Base-by-base conservation (phyloP, 1,140 invertebrate species). In the Chelonus insularis region DNA sequence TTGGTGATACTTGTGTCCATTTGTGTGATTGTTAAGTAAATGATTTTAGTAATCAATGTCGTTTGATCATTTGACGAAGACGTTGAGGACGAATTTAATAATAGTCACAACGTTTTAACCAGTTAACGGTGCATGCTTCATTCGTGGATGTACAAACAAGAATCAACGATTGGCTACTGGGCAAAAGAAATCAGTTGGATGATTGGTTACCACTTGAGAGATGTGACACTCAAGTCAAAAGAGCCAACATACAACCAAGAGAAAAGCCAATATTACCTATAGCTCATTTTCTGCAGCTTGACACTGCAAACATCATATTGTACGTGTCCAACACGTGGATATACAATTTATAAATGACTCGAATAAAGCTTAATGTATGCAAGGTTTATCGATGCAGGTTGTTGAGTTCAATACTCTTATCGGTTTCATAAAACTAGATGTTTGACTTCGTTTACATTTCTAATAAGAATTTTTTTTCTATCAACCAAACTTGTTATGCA, bases 1-100 rank as follows among this genome's bases (percentile, higher is more conserved):
- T 18, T 23, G 3, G 47, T 14, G 14, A 50, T 29, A 25, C 2
- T 25, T 18, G 52, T 55, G 32, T 39, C 34, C 52, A 55, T 55
- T 55, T 55, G 52, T 55, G 4, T 8, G 52, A 16, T n/a, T 55
- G 34, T 55, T 8, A 34, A 37, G 8, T 21, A 16, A 55, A 29
- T 52, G 50, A 52, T 52, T 55, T 52, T 18, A 18, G 4, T 9
- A 11, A 18, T 12, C 18, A 18, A 55, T 43, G 41, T 43, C 41
- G 29, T 55, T 29, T 55, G 14, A n/a, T n/a, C 18, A 16, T n/a
- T 16, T 20, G 9, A 55, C 34, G 32, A 39, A 55, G 52, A 55
- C 52, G 34, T 37, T 39, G 52, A 73, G 70, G 72, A 72, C 70
- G 65, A 72, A 72, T 62, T 72, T 73, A 73, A 73, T 73, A 73